Conservation (phyloP, 1,140 invertebrate species). For the Drosophila santomea region DNA sequence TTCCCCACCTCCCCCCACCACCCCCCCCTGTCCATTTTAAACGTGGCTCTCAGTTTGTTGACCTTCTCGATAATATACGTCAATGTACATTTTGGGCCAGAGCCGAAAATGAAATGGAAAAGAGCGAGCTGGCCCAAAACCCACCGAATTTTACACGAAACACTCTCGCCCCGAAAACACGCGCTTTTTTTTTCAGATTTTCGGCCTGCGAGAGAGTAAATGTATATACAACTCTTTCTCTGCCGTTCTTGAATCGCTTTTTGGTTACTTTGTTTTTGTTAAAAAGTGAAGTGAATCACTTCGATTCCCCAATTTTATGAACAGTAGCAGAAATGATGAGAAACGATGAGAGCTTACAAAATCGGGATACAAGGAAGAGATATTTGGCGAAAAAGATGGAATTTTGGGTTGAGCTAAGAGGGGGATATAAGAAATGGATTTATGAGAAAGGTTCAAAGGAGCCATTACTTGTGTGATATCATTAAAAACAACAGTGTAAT, state of each 20-base stretch:
- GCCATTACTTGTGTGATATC: background rate
- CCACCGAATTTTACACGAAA: conserved; percentile 57
- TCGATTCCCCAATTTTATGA: conserved; percentile 49
- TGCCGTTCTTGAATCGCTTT: conserved; percentile 59
- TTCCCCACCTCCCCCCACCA: background rate
- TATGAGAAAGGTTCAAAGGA: background rate
- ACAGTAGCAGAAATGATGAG: conserved; percentile 50
- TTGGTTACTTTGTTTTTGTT: conserved; percentile 37
- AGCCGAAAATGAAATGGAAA: conserved; percentile 78
- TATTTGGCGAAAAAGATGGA: background rate
- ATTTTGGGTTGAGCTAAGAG: background rate
- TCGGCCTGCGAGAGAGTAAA: conserved; percentile 5
- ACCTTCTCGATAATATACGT: conserved; percentile 55
- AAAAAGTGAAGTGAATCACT: conserved; percentile 78
- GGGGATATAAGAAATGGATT: background rate
- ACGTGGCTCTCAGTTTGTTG: conserved; percentile 74
- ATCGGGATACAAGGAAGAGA: conserved; percentile 13
- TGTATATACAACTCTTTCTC: conserved; percentile 12
- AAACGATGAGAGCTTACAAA: conserved; percentile 5
- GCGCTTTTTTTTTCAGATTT: conserved; percentile 43
- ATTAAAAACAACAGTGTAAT: no score
- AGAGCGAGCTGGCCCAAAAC: conserved; percentile 57
- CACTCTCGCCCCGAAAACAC: conserved; percentile 59
- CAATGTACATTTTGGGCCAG: conserved; percentile 49
- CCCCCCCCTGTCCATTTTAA: conserved; percentile 2